These are phyloP conservation scores for Anisognathus igniventris DNA, from an alignment of 2,797 vertebrate genomes.

Conservation along the genomic window DNA sequence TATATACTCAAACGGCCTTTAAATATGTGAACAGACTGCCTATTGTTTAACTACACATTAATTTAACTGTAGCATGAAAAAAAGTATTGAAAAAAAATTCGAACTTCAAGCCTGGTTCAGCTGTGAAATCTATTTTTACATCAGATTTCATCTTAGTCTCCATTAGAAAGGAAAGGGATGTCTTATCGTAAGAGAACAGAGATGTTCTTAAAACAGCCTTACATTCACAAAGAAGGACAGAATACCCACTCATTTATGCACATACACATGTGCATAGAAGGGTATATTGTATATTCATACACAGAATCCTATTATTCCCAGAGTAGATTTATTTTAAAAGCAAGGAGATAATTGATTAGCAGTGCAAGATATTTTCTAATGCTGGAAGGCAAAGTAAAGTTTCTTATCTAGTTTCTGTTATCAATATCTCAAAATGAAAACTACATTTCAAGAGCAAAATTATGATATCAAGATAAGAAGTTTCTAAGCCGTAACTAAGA, in stretches of 20 bases:
- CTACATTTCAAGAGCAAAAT: slow-evolving; percentile 34
- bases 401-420: slow-evolving; percentile 51
- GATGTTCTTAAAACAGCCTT: background rate
- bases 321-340: slow-evolving; percentile 29
- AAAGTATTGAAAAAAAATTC: background rate
- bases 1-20: background rate
- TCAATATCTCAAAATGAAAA: slow-evolving; percentile 42
- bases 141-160: background rate
- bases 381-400: slow-evolving; percentile 32
- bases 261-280: background rate
- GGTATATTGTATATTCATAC: background rate
- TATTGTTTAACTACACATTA: background rate
- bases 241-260: background rate
- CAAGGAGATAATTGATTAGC: slow-evolving; percentile 42
- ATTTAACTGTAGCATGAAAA: background rate
- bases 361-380: slow-evolving; percentile 15
- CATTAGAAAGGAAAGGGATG: background rate
- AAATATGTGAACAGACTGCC: background rate
- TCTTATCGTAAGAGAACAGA: background rate
- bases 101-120: background rate
- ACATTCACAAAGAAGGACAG: background rate
- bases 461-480: slow-evolving; percentile 44
- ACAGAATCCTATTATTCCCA: background rate
- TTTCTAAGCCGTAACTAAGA: slow-evolving; percentile 29
- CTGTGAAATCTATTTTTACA: background rate